Percentiles rank a stretch among this genome's conserved stretches.
phyloP scores from a whole-genome alignment of 2,888 invertebrate species.

The Lasioglossum morio region DNA sequence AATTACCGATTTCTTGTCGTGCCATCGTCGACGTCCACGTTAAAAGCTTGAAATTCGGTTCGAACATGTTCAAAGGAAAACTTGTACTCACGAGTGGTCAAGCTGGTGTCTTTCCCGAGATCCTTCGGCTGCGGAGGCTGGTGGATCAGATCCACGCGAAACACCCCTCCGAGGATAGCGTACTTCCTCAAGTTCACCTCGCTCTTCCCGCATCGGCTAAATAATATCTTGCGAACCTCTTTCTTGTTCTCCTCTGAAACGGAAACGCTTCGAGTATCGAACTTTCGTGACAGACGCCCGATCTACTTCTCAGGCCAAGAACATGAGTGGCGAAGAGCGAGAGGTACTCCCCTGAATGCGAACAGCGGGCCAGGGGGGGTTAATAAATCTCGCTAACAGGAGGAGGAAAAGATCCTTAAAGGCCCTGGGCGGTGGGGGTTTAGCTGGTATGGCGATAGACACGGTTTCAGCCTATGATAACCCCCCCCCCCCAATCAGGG shows the following conservation, averaged over 20 bases:
- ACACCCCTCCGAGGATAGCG: constrained; percentile 91
- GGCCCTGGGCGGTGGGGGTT: too few species aligned
- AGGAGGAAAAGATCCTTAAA: too few species aligned
- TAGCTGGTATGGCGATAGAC: too few species aligned
- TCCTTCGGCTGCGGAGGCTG: constrained; percentile 92
- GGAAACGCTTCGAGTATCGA: not conserved
- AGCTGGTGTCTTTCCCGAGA: constrained; percentile 85
- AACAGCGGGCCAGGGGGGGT: too few species aligned
- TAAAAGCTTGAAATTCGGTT: not conserved
- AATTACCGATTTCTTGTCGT: not conserved
- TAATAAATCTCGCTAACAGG: too few species aligned
- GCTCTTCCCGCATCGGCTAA: constrained; percentile 78
- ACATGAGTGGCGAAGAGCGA: too few species aligned
- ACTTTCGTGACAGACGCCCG: not conserved
- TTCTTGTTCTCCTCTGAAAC: constrained; percentile 83
- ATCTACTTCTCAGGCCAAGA: too few species aligned
- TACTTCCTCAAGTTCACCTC: constrained; percentile 91
- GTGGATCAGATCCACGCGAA: constrained; percentile 89
- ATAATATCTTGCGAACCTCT: constrained; percentile 74
- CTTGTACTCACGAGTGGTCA: constrained; percentile 86
- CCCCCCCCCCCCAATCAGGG: too few species aligned
- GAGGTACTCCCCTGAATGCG: too few species aligned
- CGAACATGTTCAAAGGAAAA: not conserved
- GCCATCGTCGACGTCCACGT: not conserved
- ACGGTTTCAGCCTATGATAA: too few species aligned